A percentile compares a stretch with the other conserved stretches of the same genome.
Conservation (phyloP, 2,888 invertebrate species). For the Meliscaeva auricollis region DNA sequence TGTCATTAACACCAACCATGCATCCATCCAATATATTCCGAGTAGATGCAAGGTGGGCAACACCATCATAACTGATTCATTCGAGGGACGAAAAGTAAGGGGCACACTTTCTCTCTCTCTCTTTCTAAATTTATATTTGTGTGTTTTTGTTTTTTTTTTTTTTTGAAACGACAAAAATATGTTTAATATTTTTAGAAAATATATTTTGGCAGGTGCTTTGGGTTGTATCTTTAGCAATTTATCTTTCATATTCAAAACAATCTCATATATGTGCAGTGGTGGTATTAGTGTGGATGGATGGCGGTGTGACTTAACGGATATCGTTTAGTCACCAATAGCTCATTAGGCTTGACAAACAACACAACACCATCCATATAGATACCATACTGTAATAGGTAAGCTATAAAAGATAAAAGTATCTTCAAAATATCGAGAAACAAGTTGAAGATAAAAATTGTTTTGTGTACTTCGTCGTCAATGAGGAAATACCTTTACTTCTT, state of each 20-base stretch:
- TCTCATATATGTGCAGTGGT: too few species aligned
- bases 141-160: constrained; percentile 25
- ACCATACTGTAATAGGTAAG: not conserved
- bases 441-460: too few species aligned
- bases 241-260: constrained; percentile 54
- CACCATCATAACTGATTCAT: not conserved
- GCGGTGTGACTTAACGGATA: constrained; percentile 38
- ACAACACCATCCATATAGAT: not conserved
- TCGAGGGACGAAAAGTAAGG: not conserved
- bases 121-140: constrained; percentile 6
- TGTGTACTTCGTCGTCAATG: too few species aligned
- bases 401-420: constrained; percentile 9
- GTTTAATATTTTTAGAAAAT: constrained; percentile 72
- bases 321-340: constrained; percentile 67
- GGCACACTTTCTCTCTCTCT: not conserved
- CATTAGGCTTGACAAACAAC: constrained; percentile 63
- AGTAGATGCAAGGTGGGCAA: not conserved
- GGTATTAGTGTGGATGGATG: not conserved
- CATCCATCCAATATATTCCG: not conserved
- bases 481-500: too few species aligned
- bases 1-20: constrained; percentile 23
- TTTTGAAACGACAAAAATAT: constrained; percentile 49
- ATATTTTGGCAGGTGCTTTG: constrained; percentile 68
- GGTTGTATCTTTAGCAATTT: constrained; percentile 60
- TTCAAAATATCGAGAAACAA: too few species aligned